These are phyloP conservation scores for Harmothoe impar DNA, from an alignment of 2,888 invertebrate genomes.

Conservation along the genomic window DNA sequence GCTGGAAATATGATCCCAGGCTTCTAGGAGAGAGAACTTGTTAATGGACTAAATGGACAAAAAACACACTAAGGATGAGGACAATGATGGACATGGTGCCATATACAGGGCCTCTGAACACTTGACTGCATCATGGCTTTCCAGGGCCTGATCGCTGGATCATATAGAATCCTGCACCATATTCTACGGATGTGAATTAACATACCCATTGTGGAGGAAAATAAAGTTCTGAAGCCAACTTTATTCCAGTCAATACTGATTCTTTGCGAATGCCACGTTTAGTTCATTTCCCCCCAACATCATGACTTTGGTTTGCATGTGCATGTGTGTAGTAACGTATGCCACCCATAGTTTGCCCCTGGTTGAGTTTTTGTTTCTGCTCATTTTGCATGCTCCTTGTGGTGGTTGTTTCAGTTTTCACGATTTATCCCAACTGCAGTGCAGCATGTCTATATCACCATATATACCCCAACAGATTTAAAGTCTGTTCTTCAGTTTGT, in stretches of 20 bases:
- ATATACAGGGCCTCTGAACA: too few relatives aligned
- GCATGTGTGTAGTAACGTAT: slow-evolving; percentile 8
- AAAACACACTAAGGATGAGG: too few relatives aligned
- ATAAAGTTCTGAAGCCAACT: neutral
- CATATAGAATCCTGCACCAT: too few relatives aligned
- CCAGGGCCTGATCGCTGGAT: too few relatives aligned
- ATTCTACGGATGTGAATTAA: too few relatives aligned
- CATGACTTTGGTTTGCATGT: slow-evolving; percentile 10
- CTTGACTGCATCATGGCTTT: too few relatives aligned
- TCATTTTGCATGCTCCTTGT: slow-evolving; percentile 14
- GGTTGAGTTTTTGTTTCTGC: neutral
- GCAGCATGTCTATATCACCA: neutral
- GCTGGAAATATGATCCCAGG: too few relatives aligned
- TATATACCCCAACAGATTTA: neutral
- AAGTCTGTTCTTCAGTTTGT: slow-evolving; percentile 2
- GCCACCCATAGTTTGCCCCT: neutral
- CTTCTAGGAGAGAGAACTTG: too few relatives aligned
- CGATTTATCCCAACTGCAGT: neutral
- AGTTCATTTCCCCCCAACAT: neutral
- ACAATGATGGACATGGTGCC: too few relatives aligned
- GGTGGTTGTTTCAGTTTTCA: neutral
- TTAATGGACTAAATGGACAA: too few relatives aligned
- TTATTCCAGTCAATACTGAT: too few relatives aligned
- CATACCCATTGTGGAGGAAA: neutral
- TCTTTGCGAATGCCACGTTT: neutral